These are phyloP conservation scores for Notospermus geniculatus DNA, from an alignment of 1,140 invertebrate species.

Conservation along the genomic window DNA sequence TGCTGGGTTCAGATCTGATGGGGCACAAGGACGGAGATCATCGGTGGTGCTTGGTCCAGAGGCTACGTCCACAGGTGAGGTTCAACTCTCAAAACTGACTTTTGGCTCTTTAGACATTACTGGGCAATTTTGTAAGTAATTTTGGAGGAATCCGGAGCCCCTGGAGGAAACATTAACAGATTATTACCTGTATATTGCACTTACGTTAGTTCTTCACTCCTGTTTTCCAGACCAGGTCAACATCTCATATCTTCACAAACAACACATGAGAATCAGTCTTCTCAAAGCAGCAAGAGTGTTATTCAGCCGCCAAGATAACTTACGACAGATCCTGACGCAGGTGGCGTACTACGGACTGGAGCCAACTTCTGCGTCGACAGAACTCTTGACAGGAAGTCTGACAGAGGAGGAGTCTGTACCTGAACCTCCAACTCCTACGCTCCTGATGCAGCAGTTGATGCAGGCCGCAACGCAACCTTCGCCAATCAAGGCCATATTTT, in stretches of 20 bases:
- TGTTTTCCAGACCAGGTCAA: constrained; percentile 29
- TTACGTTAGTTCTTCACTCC: no score
- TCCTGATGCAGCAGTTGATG: constrained; percentile 72
- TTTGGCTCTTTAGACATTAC: no score
- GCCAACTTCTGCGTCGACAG: constrained; percentile 20
- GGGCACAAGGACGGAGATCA: no score
- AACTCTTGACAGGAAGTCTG: background rate
- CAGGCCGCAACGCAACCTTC: constrained; percentile 81
- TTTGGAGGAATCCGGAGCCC: no score
- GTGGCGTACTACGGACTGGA: constrained; percentile 24
- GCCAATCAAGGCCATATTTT: constrained; percentile 81
- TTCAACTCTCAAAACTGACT: no score
- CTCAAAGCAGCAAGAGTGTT: constrained; percentile 70
- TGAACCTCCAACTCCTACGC: constrained; percentile 24
- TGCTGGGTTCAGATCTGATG: constrained; percentile 48
- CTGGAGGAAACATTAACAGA: no score
- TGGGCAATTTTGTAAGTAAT: no score
- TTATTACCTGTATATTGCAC: no score
- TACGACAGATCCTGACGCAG: constrained; percentile 69
- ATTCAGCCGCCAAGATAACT: constrained; percentile 66
- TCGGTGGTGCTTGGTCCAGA: no score
- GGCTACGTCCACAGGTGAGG: no score
- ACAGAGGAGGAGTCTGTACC: constrained; percentile 16
- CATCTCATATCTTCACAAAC: constrained; percentile 62
- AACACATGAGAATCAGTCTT: constrained; percentile 71